Evolutionary conservation across 2,888 invertebrate species (phyloP), one percentile per base, ranked within the genome.

Genomic region (Zygothrica quintamaculata): DNA sequence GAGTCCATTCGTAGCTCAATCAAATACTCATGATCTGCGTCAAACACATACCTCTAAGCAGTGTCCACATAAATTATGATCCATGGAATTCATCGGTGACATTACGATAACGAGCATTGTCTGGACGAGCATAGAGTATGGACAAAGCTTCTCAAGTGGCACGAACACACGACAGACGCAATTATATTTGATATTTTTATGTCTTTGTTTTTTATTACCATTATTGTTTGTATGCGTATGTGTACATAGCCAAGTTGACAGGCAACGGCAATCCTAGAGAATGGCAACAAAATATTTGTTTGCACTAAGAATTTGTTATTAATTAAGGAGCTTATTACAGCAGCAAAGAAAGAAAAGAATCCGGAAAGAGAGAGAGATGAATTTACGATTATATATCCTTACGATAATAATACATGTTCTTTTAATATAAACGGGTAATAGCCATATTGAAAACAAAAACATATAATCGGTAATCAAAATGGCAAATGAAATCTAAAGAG

Each of bases 111-210:
- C 70, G 80, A 84, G 67, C 67, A 59, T 64, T 76, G 68, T 68
- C 61, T 43, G 53, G 39, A 48, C 29, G 29, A 50, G 46, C 15
- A 18, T 26, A 13, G 9, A 26, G 39, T 25, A 43, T 26, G 33
- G 43, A 42, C 52, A 58, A 39, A 48, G 53, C 59, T 43, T 60
- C 60, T 65, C 65, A 59, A 52, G 65, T 60, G 42, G 43, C 44
- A 26, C n/a, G n/a, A 25, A 9, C 36, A 26, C 40, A 16, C 69
- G 70, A 74, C 60, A 66, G 33, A 26, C 57, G 65, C 84, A 78
- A 78, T 81, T 78, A 84, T 67, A 71, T 60, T 74, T 71, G 61
- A 70, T 70, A 78, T 71, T 78, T 77, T 78, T 74, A 84, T 84
- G 75, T 55, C 66, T 59, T 48, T 70, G 40, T 40, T 56, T 44